Evolutionary conservation across 2,888 invertebrate genomes (phyloP), one percentile per base, ranked within the genome.

Genomic region (Xylota segnis): DNA sequence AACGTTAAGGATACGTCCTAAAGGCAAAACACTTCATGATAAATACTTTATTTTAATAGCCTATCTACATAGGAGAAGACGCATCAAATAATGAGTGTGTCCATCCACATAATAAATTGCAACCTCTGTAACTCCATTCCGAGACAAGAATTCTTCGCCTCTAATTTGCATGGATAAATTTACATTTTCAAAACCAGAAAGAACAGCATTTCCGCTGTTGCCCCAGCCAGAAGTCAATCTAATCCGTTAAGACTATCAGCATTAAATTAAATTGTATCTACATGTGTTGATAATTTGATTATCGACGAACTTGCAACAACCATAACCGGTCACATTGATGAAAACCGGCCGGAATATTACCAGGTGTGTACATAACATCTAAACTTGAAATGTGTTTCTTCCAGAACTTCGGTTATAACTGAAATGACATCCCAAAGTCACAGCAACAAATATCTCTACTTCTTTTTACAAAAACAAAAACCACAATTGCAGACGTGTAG

Each of bases 301-400:
- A 61, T 37, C 37, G 32, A 50, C 52, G 27, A 76, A 32, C 14
- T 70, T 63, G 72, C 54, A n/a, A 72, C 27, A 59, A 63, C 47
- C 34, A 47, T 58, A 84, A 84, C 83, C 79, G 78, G 83, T 84
- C 54, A 58, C 16, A 78, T 68, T 47, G 23, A 23, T 4, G 12
- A 72, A 66, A 77, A 72, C 40, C 68, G 61, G 78, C 66, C 66
- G 61, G 63, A 75, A 52, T 68, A 37, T 54, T 50, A 32, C 3
- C 32, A 45, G 12, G 16, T n/a, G n/a, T n/a, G n/a, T 7, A 45
- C 29, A 63, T 16, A 32, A 10, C 56, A 45, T 45, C 29, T 12
- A 12, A 58, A 58, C 54, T 61, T 1, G 34, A 27, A 77, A 23
- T 23, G 10, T 40, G 10, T n/a, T 34, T 65, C 29, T 58, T 50